A percentile compares a stretch with the other conserved stretches of the same genome.
Conservation (phyloP, 2,113 vertebrate species). For the Fukomys damarensis region DNA sequence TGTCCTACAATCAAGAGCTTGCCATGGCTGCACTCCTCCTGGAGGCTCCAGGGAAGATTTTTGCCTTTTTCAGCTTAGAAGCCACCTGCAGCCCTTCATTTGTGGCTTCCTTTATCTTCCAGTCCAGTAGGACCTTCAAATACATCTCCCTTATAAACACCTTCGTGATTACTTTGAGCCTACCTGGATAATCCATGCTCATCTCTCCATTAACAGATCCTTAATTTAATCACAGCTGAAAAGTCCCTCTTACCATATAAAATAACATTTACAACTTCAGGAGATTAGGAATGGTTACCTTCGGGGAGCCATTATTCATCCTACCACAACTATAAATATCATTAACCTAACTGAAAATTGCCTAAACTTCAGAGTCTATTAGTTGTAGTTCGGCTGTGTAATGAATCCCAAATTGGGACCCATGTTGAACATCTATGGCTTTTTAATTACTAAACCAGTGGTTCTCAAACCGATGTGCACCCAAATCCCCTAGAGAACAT, state of each 20-base stretch:
- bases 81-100: not conserved
- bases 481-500: not conserved
- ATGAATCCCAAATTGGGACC: not conserved
- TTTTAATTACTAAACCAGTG: not conserved
- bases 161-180: not conserved
- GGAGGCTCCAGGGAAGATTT: not conserved
- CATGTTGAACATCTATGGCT: not conserved
- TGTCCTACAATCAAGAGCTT: too few species aligned
- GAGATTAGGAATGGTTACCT: not conserved
- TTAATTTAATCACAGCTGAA: not conserved
- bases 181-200: not conserved
- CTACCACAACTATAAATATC: not conserved
- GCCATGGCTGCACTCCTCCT: not conserved
- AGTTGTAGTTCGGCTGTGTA: not conserved
- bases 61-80: not conserved
- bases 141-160: not conserved
- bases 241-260: not conserved
- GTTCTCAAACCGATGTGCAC: not conserved
- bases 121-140: not conserved
- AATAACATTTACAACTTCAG: not conserved
- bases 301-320: not conserved
- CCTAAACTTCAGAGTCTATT: not conserved
- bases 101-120: not conserved
- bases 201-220: not conserved
- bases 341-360: not conserved